Percentiles rank a stretch among this genome's conserved stretches.
Conservation (phyloP, 92 coral and sea anemone species). For the Zoanthus solanderi region DNA sequence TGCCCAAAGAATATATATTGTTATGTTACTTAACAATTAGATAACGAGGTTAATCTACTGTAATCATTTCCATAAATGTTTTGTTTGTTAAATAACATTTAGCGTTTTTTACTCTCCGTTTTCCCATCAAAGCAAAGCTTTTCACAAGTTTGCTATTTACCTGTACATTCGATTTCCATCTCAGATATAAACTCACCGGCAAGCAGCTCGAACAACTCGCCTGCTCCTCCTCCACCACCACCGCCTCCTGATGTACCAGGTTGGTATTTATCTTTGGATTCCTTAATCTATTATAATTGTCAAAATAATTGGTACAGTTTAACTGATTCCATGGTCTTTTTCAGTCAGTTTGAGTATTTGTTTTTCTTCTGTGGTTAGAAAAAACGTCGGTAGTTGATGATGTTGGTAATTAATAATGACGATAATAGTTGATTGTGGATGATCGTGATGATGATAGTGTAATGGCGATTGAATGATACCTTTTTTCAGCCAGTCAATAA, state of each 20-base stretch:
- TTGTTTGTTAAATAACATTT: neutral
- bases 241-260: slow-evolving; percentile 82
- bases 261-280: slow-evolving; percentile 3
- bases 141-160: neutral
- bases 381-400: neutral
- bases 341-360: too few relatives aligned
- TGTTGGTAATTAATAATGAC: neutral
- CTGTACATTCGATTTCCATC: neutral
- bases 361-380: too few relatives aligned
- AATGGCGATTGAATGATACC: neutral
- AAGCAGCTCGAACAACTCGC: slow-evolving; percentile 29
- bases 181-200: slow-evolving; percentile 40
- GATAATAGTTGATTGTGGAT: neutral
- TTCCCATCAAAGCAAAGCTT: neutral
- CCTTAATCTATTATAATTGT: neutral
- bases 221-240: slow-evolving; percentile 75
- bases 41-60: too few relatives aligned
- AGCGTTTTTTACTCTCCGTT: neutral
- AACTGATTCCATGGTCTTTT: neutral
- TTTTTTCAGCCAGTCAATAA: neutral
- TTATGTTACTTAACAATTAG: too few relatives aligned
- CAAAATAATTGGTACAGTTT: too few relatives aligned
- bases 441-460: neutral
- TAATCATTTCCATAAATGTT: too few relatives aligned
- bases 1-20: too few relatives aligned